Evolutionary conservation across 1,140 invertebrate genomes (phyloP), one percentile per base, ranked within the genome.

Genomic region (Cotesia glomerata): DNA sequence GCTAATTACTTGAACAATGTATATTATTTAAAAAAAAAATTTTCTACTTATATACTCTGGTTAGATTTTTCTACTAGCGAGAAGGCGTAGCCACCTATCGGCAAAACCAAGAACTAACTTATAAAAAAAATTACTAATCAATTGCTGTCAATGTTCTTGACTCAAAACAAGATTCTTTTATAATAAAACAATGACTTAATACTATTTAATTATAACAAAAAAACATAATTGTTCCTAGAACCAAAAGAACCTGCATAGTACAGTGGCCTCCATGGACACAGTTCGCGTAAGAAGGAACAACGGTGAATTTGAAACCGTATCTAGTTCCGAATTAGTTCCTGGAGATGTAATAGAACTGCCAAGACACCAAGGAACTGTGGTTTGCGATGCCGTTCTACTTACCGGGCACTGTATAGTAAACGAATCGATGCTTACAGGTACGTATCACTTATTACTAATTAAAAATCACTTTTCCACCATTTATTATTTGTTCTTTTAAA

Each of bases 391-490:
- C 1, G 93, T 96, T 2, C 83, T 99, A 26, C 88, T 98, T 2
- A 91, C 91, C 59, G 97, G 98, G 2, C 94, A 91, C 69, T 97
- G 95, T 76, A 95, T 98, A 76, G 91, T 99, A 11, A 98, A 99
- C 84, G 97, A 99, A 88, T 96, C 95, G 76, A 98, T 98, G 95
- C 89, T 99, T 9, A 99, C 97, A 65, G 95, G 95, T 96, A 83
- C 69, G 69, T 68, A 52, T 65, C 51, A 71, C 69, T 58, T 69
- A 7, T 11, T 16, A 61, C 36, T n/a, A 58, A 16, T 11, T 16
- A 63, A 14, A 52, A 16, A 26, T 32, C 13, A 26, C 26, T 62
- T 5, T 18, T 18, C 4, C 14, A 51, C 9, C 8, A 36, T 56
- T 7, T 2, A 58, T 2, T 32, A 36, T 9, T 51, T 64, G 1